Evolutionary conservation across 2,113 vertebrate species (phyloP), one percentile per base, ranked within the genome.

Genomic region (Hippocampus comes): DNA sequence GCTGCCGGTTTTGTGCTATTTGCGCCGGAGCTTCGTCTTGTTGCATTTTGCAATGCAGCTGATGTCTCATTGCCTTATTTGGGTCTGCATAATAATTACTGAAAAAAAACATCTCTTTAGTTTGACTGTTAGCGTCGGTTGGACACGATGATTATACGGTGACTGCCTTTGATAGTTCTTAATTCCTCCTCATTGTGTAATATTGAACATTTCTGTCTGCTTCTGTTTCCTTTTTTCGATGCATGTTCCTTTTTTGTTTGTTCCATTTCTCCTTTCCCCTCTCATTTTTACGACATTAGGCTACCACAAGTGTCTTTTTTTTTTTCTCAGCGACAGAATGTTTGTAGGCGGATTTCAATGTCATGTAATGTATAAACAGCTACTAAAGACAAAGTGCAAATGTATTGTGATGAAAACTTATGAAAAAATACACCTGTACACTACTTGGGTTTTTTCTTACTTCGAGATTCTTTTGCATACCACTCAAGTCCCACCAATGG

Each of bases 201-300:
- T 27, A 5, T 63, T 34, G 6, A 63, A 17, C 30, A 5, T 63
- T 71, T 71, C 38, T 48, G 30, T 70, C 56, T 57, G 68, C 1
- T 74, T 83, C 79, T 18, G 10, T 51, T 79, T 72, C 6, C 34
- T 38, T 38, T 38, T 38, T 38, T 38, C 5, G 5, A 38, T 6
- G 46, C 2, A 7, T 75, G 25, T 76, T 79, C 66, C 51, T 38
- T 38, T 38, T 38, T 68, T 25, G 25, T 63, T 72, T 68, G 20
- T 43, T 11, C 4, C 0, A 38, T 9, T 1, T 34, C 57, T 21
- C 34, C 60, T 9, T 2, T 27, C 53, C 18, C 56, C 30, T 72
- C 69, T 76, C 48, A 51, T 23, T 27, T 61, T 1, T 21, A 38
- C 53, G 17, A 20, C 25, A 7, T 15, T n/a, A 23, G 15, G 27